A percentile compares a stretch with the other conserved stretches of the same genome.
Conservation (phyloP, 2,797 vertebrate genomes). For the Phyllotis vaccarum region DNA sequence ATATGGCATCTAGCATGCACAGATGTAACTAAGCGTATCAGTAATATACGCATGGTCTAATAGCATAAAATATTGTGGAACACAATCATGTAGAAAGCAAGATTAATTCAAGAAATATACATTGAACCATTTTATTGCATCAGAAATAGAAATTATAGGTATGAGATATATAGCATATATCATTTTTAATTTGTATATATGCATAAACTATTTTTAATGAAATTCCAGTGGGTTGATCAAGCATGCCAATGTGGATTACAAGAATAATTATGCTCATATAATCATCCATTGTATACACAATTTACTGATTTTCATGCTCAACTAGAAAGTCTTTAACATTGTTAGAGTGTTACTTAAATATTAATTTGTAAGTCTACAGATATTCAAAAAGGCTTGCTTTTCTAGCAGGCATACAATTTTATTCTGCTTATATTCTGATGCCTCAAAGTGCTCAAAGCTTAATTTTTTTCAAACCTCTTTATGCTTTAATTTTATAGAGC, state of each 20-base stretch:
- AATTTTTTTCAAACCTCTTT: slow-evolving; percentile 53
- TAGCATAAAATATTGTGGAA: not conserved
- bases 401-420: not conserved
- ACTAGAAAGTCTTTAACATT: slow-evolving; percentile 57
- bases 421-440: slow-evolving; percentile 24
- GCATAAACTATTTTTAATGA: slow-evolving; percentile 8
- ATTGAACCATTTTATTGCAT: slow-evolving; percentile 4
- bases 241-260: not conserved
- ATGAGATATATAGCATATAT: slow-evolving; percentile 8
- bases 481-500: slow-evolving; percentile 36
- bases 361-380: slow-evolving; percentile 36
- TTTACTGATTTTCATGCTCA: slow-evolving; percentile 50
- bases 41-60: not conserved
- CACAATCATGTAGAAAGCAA: slow-evolving; percentile 49
- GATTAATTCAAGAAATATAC: slow-evolving; percentile 53
- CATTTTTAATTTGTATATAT: not conserved
- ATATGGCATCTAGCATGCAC: not conserved
- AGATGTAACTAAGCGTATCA: not conserved
- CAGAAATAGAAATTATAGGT: slow-evolving; percentile 27
- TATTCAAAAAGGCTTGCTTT: slow-evolving; percentile 46
- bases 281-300: slow-evolving; percentile 49
- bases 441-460: not conserved
- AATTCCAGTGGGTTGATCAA: slow-evolving; percentile 48
- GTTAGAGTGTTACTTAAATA: slow-evolving; percentile 64
- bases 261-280: slow-evolving; percentile 43